Evolutionary conservation across 2,113 vertebrate genomes (phyloP).

Genomic region (Spea bombifrons): DNA sequence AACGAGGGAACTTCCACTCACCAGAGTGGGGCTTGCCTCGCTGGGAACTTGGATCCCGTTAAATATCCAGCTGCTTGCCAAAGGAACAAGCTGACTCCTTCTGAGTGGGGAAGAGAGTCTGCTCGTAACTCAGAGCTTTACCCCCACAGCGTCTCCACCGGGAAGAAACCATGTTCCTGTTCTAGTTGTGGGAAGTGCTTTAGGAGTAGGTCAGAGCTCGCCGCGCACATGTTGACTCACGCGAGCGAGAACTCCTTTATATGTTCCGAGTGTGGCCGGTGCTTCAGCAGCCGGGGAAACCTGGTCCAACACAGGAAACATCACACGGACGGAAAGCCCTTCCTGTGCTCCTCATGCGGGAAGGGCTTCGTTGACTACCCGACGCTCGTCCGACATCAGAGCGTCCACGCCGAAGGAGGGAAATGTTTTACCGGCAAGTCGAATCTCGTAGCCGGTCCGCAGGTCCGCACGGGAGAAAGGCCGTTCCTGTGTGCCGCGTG

Average conservation of each 20-base stretch:
- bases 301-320: constrained; percentile 18
- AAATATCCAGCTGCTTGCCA: too few relatives aligned
- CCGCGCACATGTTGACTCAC: constrained; percentile 50
- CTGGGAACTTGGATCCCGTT: too few relatives aligned
- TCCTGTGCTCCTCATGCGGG: constrained; percentile 38
- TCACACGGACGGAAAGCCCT: constrained; percentile 20
- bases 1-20: too few relatives aligned
- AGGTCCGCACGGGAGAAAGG: too few relatives aligned
- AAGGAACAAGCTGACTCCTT: too few relatives aligned
- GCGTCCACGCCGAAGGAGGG: constrained; percentile 35
- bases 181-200: constrained; percentile 46
- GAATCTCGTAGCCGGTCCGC: too few relatives aligned
- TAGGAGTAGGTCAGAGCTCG: constrained; percentile 36
- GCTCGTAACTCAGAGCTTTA: too few relatives aligned
- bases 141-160: too few relatives aligned
- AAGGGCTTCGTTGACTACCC: constrained; percentile 39
- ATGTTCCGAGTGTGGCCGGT: constrained; percentile 1
- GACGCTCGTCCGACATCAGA: constrained; percentile 48
- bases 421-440: too few relatives aligned
- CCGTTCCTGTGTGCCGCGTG: too few relatives aligned
- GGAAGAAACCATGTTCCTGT: constrained; percentile 35
- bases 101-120: too few relatives aligned
- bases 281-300: constrained; percentile 45
- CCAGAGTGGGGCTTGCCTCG: too few relatives aligned
- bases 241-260: constrained; percentile 1